Evolutionary conservation across 2,888 invertebrate genomes (phyloP), one percentile per base, ranked within the genome.

Genomic region (Furcula furcula): DNA sequence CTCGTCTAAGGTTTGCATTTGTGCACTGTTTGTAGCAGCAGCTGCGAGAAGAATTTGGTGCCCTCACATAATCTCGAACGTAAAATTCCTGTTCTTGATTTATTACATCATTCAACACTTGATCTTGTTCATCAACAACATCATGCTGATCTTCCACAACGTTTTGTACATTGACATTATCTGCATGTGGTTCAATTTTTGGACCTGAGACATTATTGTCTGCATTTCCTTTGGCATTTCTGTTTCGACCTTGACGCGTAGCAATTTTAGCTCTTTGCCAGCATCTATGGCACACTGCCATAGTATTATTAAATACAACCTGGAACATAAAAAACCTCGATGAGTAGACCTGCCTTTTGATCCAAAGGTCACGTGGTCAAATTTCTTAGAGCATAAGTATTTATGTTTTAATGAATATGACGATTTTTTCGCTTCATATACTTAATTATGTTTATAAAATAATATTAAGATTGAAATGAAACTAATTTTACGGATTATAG

Each of bases 251-350:
- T 16, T 16, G 16, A 4, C 16, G 16, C 7, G 19, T 5, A 18
- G 26, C 30, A 30, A 30, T 30, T 14, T 0, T 26, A 25, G 30
- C 35, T 35, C 35, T 35, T 29, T 35, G 36, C 28, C 27, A 34
- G 29, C 38, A 39, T 34, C 34, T 34, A 30, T 34, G 38, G 3
- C 34, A 37, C 32, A 37, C 36, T 32, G 36, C 31, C 36, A 36
- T 36, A 2, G 28, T 27, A 31, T 36, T 29, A 31, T 36, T 35
- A 11, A 30, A 30, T 26, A 30, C 6, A 19, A 30, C 25, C 34
- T 35, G 23, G n/a, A 33, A 16, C 7, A 27, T 1, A 28, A 28
- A 29, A 27, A 20, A 29, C 12, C 12, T 21, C 1, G 27, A 7
- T 28, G 27, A 20, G n/a, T n/a, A n/a, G n/a, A n/a, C n/a, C n/a